A percentile compares a stretch with the other conserved stretches of the same genome.
Evolutionary conservation across 2,113 vertebrate species (phyloP).

Genomic region (Oreochromis spilurus): DNA sequence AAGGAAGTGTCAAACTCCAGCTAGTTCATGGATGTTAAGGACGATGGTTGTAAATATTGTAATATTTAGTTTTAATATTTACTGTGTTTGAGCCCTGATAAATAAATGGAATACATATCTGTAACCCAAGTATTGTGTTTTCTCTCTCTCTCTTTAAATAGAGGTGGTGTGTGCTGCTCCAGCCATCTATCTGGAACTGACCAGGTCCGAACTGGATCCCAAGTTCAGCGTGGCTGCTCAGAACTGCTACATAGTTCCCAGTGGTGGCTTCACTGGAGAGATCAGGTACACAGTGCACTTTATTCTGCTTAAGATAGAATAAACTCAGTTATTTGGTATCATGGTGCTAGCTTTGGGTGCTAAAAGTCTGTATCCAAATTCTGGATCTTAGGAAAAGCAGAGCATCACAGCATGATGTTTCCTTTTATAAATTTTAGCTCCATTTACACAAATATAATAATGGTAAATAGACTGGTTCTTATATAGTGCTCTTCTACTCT

Average conservation of each 20-base stretch:
- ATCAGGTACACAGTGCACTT: conserved; percentile 79
- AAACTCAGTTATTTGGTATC: neutral
- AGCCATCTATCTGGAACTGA: conserved; percentile 91
- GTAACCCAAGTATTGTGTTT: neutral
- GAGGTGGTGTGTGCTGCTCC: conserved; percentile 94
- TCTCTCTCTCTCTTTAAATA: conserved; percentile 34
- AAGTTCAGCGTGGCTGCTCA: conserved; percentile 91
- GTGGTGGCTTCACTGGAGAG: conserved; percentile 96
- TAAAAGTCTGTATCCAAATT: neutral
- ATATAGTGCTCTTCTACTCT: neutral
- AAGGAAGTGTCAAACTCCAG: neutral
- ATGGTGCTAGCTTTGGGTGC: neutral
- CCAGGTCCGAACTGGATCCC: conserved; percentile 82
- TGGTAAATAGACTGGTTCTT: neutral
- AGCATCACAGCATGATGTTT: neutral
- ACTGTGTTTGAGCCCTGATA: neutral
- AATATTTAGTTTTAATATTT: neutral
- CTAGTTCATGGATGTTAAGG: neutral
- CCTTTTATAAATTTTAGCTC: neutral
- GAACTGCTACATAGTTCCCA: conserved; percentile 95
- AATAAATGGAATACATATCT: neutral
- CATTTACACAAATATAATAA: neutral
- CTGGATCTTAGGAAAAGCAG: neutral
- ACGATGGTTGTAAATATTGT: neutral
- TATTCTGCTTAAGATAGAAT: neutral